Evolutionary conservation across 2,113 vertebrate species (phyloP), one percentile per base, ranked within the genome.

Genomic region (Canis aureus): DNA sequence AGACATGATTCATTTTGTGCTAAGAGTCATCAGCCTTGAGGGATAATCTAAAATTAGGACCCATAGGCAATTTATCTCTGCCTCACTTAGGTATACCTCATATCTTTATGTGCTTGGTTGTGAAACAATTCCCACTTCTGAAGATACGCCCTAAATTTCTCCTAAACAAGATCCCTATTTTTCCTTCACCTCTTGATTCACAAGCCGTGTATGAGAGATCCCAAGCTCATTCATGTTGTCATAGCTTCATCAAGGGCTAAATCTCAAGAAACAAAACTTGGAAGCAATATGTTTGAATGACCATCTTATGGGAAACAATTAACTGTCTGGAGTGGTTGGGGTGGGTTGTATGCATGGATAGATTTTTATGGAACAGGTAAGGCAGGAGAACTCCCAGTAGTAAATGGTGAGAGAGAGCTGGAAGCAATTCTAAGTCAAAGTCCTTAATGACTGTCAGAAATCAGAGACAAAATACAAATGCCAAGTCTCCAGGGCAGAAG

Each of bases 401-500:
- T 59, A 80, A 90, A 25, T 11, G 8, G 43, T 74, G 22, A 22
- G 53, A 73, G 57, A 66, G 71, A 29, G 17, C 69, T 80, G 15
- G 4, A 23, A 96, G 25, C 19, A 32, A 20, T 32, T 82, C 60
- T 25, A 73, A 55, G 53, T n/a, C 8, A 74, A 32, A 51, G 11
- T 55, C 35, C 4, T 49, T 82, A 71, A 71, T 79, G 73, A n/a
- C 29, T 35, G 8, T 88, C 62, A 59, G 53, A n/a, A 87, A 87
- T n/a, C 57, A 83, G 12, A 90, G 29, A 49, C 4, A 59, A 95
- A 66, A 89, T 59, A 95, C 29, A 38, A 57, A 85, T 71, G 73
- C 67, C 67, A 84, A 73, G 82, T 91, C 67, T 66, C 62, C 32
- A 91, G 51, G 60, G 71, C n/a, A 95, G 62, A 93, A 92, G n/a